Percentiles rank a stretch among this genome's conserved stretches.
phyloP scores from a whole-genome alignment of 64 coral and sea anemone genomes.

The Platygyra sinensis region DNA sequence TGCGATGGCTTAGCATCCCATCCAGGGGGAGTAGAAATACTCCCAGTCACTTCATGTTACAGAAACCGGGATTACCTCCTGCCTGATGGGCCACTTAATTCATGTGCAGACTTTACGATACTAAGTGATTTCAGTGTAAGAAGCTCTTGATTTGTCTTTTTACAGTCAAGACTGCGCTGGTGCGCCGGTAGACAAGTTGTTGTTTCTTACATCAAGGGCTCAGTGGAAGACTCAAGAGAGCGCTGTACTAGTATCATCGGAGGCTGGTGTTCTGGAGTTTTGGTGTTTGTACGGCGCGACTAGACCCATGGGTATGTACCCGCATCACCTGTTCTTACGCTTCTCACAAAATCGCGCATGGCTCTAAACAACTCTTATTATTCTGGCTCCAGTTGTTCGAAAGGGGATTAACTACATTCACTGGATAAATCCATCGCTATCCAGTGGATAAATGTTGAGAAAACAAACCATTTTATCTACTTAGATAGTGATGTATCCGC shows the following conservation, averaged over 20 bases:
- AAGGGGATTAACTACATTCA: too few relatives aligned
- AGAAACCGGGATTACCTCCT: too few relatives aligned
- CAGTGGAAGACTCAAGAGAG: constrained; percentile 85
- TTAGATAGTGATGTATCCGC: too few relatives aligned
- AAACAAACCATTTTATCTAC: too few relatives aligned
- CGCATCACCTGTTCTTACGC: neutral
- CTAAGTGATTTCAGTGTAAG: too few relatives aligned
- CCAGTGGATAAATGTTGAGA: too few relatives aligned
- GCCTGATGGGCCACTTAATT: neutral
- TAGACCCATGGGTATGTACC: constrained; percentile 77
- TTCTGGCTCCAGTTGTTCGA: neutral
- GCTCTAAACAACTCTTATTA: neutral
- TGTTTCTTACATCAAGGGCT: constrained; percentile 86
- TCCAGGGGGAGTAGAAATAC: too few relatives aligned
- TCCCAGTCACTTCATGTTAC: too few relatives aligned
- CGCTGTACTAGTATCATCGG: constrained; percentile 89
- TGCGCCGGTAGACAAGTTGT: constrained; percentile 70
- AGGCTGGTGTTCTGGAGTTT: constrained; percentile 88
- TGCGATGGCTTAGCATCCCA: too few relatives aligned
- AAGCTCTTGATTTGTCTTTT: neutral
- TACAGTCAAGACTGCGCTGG: neutral
- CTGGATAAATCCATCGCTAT: too few relatives aligned
- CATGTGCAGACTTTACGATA: neutral
- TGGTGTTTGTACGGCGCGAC: constrained; percentile 85
- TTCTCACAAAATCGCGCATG: neutral